phyloP scores from a whole-genome alignment of 2,888 invertebrate genomes.

The Mechanitis messenoides region DNA sequence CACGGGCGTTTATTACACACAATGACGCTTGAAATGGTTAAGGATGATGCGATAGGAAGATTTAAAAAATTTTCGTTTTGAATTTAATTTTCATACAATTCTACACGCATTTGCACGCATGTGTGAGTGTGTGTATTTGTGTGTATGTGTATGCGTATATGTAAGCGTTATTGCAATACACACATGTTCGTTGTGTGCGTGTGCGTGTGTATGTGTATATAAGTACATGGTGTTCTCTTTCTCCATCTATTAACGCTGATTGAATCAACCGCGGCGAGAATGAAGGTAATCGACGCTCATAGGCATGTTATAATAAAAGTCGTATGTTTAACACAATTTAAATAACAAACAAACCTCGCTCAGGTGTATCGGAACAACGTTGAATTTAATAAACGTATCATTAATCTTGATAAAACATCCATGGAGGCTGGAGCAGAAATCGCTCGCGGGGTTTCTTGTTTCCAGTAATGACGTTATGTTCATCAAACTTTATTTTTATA shows the following conservation, averaged over 20 bases:
- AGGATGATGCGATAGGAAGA: slow-evolving; percentile 1
- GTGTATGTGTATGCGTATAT: too few species aligned
- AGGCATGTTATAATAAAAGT: neutral
- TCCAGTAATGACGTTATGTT: slow-evolving; percentile 18
- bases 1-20: slow-evolving; percentile 18
- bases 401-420: slow-evolving; percentile 26
- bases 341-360: slow-evolving; percentile 32
- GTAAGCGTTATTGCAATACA: too few species aligned
- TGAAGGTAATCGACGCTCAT: neutral
- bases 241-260: too few species aligned
- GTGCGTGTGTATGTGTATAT: too few species aligned
- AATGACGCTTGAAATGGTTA: slow-evolving; percentile 14
- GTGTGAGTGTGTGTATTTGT: too few species aligned
- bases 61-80: too few species aligned
- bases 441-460: slow-evolving; percentile 25
- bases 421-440: slow-evolving; percentile 2
- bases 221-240: too few species aligned
- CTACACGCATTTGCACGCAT: too few species aligned
- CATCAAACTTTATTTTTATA: slow-evolving; percentile 7
- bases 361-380: slow-evolving; percentile 30
- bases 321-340: slow-evolving; percentile 26
- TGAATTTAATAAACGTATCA: slow-evolving; percentile 28
- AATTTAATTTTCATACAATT: too few species aligned
- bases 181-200: too few species aligned
- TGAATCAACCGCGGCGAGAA: too few species aligned